phyloP scores from a whole-genome alignment of 2,113 vertebrate genomes.

The Strix aluco region DNA sequence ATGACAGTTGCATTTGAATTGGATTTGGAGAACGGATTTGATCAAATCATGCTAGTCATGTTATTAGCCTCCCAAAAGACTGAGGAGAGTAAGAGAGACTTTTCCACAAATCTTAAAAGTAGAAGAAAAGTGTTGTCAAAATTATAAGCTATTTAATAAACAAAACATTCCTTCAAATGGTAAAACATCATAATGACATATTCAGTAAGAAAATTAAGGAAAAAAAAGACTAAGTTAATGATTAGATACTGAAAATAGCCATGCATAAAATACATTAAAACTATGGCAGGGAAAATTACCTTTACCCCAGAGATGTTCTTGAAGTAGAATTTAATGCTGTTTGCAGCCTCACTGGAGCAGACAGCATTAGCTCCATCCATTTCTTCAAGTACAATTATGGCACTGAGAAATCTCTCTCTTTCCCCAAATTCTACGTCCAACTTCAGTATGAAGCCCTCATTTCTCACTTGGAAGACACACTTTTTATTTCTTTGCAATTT shows the following conservation, averaged over 20 bases:
- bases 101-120: not conserved
- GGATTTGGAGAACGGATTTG: not conserved
- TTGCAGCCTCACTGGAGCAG: not conserved
- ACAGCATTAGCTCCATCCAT: not conserved
- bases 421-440: not conserved
- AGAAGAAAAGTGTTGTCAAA: not conserved
- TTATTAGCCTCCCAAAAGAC: not conserved
- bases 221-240: not conserved
- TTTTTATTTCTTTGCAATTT: not conserved
- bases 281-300: accelerated
- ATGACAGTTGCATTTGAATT: not conserved
- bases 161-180: not conserved
- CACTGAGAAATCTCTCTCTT: not conserved
- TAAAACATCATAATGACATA: not conserved
- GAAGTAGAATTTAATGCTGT: not conserved
- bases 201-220: not conserved
- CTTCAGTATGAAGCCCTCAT: not conserved
- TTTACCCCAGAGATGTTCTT: not conserved
- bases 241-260: not conserved
- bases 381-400: not conserved
- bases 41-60: not conserved
- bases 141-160: not conserved
- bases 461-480: not conserved
- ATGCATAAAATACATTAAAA: not conserved
- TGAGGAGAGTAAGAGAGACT: not conserved